Base-by-base conservation (phyloP, 2,888 invertebrate species). In the Antheraea yamamai region DNA sequence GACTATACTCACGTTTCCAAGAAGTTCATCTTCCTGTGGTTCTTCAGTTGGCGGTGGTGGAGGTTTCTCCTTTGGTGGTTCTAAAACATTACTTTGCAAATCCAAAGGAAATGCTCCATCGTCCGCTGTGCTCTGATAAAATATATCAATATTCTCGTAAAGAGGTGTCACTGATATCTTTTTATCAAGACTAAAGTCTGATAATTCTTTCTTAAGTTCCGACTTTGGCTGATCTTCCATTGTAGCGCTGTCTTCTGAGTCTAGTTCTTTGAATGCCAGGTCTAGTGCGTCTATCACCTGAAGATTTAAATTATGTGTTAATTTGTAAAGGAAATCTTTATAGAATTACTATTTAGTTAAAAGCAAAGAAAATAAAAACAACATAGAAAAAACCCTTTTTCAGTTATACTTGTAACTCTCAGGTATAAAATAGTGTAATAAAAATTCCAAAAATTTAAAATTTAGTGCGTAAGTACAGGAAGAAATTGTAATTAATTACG, bases 51-150 rank as follows among this genome's bases (percentile, higher is more conserved):
- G 97, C 3, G 97, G 97, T 18, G 98, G 98, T 2, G 98, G 98
- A 51, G 98, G 98, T 84, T 98, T 98, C 86, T 97, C 97, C 85
- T 96, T 97, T n/a, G 97, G 97, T 20, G 98, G 98, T 85, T 97
- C 97, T 84, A 96, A 79, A 66, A 91, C 93, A 85, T 95, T 95
- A 10, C 95, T 91, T 1, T 96, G 95, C 80, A 96, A 90, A 78
- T 96, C 96, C 82, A 96, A 85, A 4, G 94, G 95, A 81, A 96
- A 96, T 1, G 92, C 91, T 74, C 82, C 87, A 1, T 87, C 87
- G 52, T 89, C 88, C 55, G 87, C 83, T 7, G 84, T 80, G 74
- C 90, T 92, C 80, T 92, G 91, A 78, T 95, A 96, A 83, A 96
- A 95, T 77, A 96, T 92, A 77, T 96, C 95, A 73, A 96, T 95